Evolutionary conservation across 1,140 invertebrate genomes (phyloP).

Genomic region (Myzus persicae): DNA sequence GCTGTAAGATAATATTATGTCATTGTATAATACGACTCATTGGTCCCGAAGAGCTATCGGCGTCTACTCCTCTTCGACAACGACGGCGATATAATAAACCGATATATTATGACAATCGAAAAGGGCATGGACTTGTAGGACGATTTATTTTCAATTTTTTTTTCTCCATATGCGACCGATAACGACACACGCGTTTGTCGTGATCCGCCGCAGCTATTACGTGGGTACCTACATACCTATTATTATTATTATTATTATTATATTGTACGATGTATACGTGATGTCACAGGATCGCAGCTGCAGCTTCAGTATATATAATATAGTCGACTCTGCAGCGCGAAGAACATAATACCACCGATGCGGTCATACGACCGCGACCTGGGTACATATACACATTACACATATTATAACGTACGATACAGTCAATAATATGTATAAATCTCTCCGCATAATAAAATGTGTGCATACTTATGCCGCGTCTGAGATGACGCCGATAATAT

Average conservation of each 20-base stretch:
- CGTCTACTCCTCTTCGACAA: neutral
- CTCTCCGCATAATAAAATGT: neutral
- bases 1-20: no score
- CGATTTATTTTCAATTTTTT: neutral
- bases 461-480: neutral
- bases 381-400: neutral
- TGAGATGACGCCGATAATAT: neutral
- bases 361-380: neutral
- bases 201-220: neutral
- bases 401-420: neutral
- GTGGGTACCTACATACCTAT: neutral
- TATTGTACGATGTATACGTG: neutral
- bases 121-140: neutral
- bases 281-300: neutral
- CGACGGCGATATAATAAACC: no score
- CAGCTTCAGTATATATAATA: neutral
- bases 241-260: constrained; percentile 1
- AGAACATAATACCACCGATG: neutral
- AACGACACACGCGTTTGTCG: neutral
- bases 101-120: neutral
- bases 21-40: neutral
- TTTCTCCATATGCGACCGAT: neutral
- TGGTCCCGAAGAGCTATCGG: neutral
- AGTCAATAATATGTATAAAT: neutral
- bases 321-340: neutral